Evolutionary conservation across 2,113 vertebrate genomes (phyloP).

Genomic region (Hippolais icterina): DNA sequence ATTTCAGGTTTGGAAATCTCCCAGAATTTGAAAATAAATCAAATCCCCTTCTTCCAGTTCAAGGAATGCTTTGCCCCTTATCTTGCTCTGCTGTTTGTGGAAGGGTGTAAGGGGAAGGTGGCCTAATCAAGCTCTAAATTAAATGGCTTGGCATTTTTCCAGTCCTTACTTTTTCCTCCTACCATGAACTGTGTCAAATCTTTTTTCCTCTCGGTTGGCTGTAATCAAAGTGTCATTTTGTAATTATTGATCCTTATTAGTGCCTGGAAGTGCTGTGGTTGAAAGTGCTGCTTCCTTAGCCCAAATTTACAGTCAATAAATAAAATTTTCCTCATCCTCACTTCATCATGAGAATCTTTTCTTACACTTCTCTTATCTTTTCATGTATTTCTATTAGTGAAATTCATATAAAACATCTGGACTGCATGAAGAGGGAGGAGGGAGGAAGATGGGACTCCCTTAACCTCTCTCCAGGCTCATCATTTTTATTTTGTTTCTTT

Average conservation of each 20-base stretch:
- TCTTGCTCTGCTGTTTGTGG: neutral
- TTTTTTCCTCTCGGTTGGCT: neutral
- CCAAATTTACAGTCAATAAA: neutral
- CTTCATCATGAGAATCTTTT: neutral
- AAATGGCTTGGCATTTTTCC: conserved; percentile 10
- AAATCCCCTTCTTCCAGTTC: neutral
- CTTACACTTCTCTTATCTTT: neutral
- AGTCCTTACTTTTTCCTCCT: neutral
- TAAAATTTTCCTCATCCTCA: neutral
- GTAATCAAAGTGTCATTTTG: conserved; percentile 34
- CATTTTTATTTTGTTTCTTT: neutral
- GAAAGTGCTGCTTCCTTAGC: neutral
- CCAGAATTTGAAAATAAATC: conserved; percentile 15
- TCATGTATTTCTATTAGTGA: neutral
- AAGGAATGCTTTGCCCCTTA: conserved; percentile 15
- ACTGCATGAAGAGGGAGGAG: neutral
- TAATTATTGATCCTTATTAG: conserved; percentile 30
- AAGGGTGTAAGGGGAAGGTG: neutral
- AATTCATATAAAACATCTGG: neutral
- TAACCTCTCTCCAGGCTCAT: neutral
- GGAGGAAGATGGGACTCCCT: neutral
- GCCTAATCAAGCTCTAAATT: conserved; percentile 12
- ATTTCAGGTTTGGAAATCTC: conserved; percentile 33
- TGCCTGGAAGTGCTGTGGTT: neutral
- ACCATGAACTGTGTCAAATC: neutral